These are phyloP conservation scores for Ptilonorhynchus violaceus DNA, from an alignment of 2,113 vertebrate genomes.

Conservation along the genomic window DNA sequence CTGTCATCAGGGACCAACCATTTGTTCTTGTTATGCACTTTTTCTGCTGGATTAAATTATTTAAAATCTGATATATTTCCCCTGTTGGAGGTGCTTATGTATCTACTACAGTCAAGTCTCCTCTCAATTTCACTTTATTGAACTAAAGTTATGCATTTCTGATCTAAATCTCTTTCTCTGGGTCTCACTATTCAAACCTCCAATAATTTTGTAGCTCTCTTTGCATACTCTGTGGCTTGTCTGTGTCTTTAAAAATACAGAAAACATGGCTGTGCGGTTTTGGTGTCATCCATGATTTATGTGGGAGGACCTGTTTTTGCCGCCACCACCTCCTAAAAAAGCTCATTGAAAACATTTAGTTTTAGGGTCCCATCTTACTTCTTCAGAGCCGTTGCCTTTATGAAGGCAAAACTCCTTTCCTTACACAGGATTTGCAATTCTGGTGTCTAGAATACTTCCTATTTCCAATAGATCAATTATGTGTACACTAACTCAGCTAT, in stretches of 20 bases:
- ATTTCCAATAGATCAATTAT: not conserved
- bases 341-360: fast-evolving
- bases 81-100: not conserved
- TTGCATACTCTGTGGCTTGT: not conserved
- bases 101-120: not conserved
- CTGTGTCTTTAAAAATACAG: not conserved
- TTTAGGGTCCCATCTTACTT: not conserved
- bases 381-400: not conserved
- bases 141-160: not conserved
- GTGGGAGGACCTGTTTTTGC: not conserved
- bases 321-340: not conserved
- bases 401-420: not conserved
- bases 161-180: not conserved
- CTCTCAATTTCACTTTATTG: not conserved
- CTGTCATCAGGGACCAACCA: not conserved
- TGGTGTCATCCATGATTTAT: not conserved
- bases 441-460: not conserved
- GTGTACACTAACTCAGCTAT: not conserved
- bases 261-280: not conserved
- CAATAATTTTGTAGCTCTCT: not conserved
- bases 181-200: not conserved
- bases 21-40: not conserved
- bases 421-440: not conserved
- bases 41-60: not conserved
- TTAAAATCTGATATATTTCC: not conserved